Percentiles rank a stretch among this genome's conserved stretches.
These are phyloP conservation scores for Diachasma alloeum DNA, from an alignment of 1,140 invertebrate genomes.

Conservation along the genomic window DNA sequence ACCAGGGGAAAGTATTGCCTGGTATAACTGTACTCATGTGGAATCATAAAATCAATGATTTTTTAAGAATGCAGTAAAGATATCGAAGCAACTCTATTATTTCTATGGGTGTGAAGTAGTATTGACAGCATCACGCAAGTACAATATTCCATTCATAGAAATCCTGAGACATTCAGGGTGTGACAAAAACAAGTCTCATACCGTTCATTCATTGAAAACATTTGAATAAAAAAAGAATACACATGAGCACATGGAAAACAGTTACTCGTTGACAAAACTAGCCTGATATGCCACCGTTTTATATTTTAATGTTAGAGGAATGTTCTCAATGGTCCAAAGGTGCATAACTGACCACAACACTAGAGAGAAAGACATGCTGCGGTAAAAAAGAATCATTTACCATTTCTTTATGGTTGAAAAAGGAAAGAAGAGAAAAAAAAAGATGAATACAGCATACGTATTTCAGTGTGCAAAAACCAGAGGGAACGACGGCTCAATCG, in stretches of 20 bases:
- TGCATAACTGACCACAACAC: neutral
- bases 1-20: neutral
- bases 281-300: neutral
- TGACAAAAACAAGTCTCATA: neutral
- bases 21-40: neutral
- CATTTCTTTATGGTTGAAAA: neutral
- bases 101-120: neutral
- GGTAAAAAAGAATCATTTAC: neutral
- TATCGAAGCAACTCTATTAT: neutral
- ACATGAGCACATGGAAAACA: neutral
- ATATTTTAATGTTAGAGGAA: neutral
- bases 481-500: conserved; percentile 49
- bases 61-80: neutral
- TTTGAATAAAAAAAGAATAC: neutral
- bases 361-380: neutral
- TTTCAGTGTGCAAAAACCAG: neutral
- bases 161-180: no score
- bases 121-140: no score
- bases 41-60: neutral
- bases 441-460: neutral
- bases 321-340: neutral
- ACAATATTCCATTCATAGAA: no score
- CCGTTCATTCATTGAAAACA: neutral
- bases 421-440: neutral
- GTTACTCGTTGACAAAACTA: neutral